phyloP scores from a whole-genome alignment of 2,797 vertebrate genomes.

The Lophotriccus pileatus region DNA sequence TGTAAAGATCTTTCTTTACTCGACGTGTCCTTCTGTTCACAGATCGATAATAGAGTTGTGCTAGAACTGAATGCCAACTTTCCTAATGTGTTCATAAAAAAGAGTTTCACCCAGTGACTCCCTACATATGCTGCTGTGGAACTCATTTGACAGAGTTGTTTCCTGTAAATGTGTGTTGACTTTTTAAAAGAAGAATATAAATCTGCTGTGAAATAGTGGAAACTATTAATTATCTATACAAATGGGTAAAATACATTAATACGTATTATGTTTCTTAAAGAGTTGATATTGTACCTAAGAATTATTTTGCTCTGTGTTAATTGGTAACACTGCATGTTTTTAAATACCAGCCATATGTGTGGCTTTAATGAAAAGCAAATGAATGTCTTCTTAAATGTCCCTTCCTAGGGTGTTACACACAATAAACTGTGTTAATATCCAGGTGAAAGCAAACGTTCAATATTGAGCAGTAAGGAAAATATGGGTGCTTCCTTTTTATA shows the following conservation, averaged over 20 bases:
- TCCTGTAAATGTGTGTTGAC: constrained; percentile 34
- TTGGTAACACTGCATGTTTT: constrained; percentile 51
- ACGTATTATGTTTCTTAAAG: not conserved
- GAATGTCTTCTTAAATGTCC: constrained; percentile 35
- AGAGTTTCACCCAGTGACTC: constrained; percentile 95
- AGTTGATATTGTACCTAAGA: constrained; percentile 21
- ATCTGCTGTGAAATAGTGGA: constrained; percentile 39
- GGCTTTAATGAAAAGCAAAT: constrained; percentile 47
- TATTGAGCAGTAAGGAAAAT: constrained; percentile 9
- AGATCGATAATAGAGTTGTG: constrained; percentile 90
- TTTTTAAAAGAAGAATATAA: constrained; percentile 30
- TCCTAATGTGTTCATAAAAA: constrained; percentile 94
- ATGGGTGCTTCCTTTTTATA: not conserved
- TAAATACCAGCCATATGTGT: constrained; percentile 21
- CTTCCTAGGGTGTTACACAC: constrained; percentile 13
- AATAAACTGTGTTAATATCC: constrained; percentile 42
- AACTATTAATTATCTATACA: constrained; percentile 30
- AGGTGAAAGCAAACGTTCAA: constrained; percentile 57
- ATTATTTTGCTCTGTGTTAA: constrained; percentile 25
- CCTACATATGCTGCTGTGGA: constrained; percentile 47
- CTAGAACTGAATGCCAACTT: constrained; percentile 89
- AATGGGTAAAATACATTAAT: constrained; percentile 47
- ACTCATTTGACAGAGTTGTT: constrained; percentile 45
- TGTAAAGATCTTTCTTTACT: constrained; percentile 90
- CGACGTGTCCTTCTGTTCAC: constrained; percentile 98